phyloP scores from a whole-genome alignment of 2,797 vertebrate species.

The Remorina albescens region DNA sequence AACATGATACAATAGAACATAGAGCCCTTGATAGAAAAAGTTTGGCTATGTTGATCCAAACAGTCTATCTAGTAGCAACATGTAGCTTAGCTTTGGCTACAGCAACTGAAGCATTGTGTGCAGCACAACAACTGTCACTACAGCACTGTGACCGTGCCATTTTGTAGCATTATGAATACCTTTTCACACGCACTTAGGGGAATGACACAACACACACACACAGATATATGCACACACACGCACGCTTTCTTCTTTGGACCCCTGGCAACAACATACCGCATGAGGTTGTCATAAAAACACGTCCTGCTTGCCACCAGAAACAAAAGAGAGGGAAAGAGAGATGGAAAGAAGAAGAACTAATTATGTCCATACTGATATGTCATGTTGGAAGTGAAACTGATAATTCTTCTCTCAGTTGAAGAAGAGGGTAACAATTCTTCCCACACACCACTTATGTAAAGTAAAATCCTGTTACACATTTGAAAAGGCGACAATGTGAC shows the following conservation, averaged over 20 bases:
- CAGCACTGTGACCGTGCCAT: conserved; percentile 56
- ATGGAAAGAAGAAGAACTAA: conserved; percentile 58
- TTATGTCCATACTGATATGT: conserved; percentile 22
- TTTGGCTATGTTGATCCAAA: conserved; percentile 69
- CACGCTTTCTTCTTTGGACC: conserved; percentile 48
- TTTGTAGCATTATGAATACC: conserved; percentile 59
- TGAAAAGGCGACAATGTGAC: not conserved
- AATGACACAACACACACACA: conserved; percentile 33
- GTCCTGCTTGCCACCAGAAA: conserved; percentile 85
- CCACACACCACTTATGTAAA: not conserved
- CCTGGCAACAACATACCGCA: conserved; percentile 86
- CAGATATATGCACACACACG: conserved; percentile 11
- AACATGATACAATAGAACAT: conserved; percentile 23
- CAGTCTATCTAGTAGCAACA: conserved; percentile 59
- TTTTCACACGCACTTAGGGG: conserved; percentile 28
- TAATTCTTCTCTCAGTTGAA: conserved; percentile 12
- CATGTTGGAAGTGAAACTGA: conserved; percentile 14
- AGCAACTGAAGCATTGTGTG: conserved; percentile 60
- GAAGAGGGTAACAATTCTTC: conserved; percentile 7
- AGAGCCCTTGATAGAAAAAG: conserved; percentile 56
- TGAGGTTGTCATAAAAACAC: conserved; percentile 86
- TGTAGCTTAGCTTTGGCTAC: conserved; percentile 45
- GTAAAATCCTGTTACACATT: not conserved
- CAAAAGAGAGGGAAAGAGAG: conserved; percentile 63
- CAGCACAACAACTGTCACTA: conserved; percentile 66